These are phyloP conservation scores for Sturnus vulgaris DNA, from an alignment of 2,113 vertebrate species.

Conservation along the genomic window DNA sequence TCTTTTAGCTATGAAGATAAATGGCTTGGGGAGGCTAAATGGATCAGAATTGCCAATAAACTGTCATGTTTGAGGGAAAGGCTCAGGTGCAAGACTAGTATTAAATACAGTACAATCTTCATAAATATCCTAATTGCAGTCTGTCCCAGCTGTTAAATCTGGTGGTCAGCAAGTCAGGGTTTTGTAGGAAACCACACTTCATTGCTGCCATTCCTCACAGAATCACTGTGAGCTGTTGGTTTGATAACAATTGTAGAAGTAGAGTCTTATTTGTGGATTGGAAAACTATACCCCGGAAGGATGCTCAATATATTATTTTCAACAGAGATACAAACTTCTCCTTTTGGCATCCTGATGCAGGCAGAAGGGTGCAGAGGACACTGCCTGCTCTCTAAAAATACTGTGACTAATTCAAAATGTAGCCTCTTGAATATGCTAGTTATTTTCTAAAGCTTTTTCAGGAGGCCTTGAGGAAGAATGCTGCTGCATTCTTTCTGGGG, in stretches of 20 bases:
- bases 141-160: not conserved
- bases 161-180: not conserved
- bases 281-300: not conserved
- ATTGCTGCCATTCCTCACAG: not conserved
- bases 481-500: not conserved
- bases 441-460: not conserved
- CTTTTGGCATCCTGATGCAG: not conserved
- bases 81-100: not conserved
- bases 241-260: not conserved
- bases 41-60: not conserved
- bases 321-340: not conserved
- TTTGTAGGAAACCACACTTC: not conserved
- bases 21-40: not conserved
- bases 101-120: not conserved
- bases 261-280: not conserved
- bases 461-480: not conserved
- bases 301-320: not conserved
- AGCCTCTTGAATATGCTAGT: not conserved
- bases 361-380: not conserved
- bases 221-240: not conserved
- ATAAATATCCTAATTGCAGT: not conserved
- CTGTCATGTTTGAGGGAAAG: not conserved
- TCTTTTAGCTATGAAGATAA: not conserved
- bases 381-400: not conserved
- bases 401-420: not conserved